A percentile compares a stretch with the other conserved stretches of the same genome.
phyloP scores from a whole-genome alignment of 2,888 invertebrate genomes.

The Drosophila demipolita region DNA sequence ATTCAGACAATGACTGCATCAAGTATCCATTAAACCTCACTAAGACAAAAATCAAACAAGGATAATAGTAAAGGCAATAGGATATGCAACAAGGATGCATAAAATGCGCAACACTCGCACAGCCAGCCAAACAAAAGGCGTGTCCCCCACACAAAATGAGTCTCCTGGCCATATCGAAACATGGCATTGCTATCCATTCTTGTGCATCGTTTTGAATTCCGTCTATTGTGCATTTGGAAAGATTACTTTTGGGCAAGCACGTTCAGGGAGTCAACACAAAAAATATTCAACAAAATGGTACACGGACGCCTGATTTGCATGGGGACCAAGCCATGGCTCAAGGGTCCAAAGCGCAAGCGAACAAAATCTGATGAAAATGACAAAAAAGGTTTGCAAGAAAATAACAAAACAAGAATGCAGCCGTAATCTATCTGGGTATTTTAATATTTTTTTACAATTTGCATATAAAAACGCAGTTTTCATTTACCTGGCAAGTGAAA shows the following conservation, averaged over 20 bases:
- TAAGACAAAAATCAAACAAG: slow-evolving; percentile 29
- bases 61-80: slow-evolving; percentile 12
- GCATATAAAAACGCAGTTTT: not conserved
- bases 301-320: slow-evolving; percentile 20
- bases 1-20: slow-evolving; percentile 18
- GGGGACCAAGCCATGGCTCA: slow-evolving; percentile 16
- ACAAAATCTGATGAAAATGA: slow-evolving; percentile 47
- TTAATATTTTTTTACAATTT: not conserved
- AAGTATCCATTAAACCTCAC: slow-evolving; percentile 39
- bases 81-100: slow-evolving; percentile 5
- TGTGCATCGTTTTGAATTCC: slow-evolving; percentile 36
- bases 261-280: slow-evolving; percentile 38
- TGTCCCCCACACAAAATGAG: not conserved
- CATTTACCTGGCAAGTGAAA: slow-evolving; percentile 7
- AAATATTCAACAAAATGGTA: slow-evolving; percentile 58
- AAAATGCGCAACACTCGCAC: slow-evolving; percentile 1
- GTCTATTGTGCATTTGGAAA: slow-evolving; percentile 69
- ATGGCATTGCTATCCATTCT: slow-evolving; percentile 57
- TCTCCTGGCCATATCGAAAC: slow-evolving; percentile 18
- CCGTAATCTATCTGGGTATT: slow-evolving; percentile 5
- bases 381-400: slow-evolving; percentile 41
- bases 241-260: slow-evolving; percentile 52
- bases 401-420: slow-evolving; percentile 4
- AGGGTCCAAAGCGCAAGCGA: slow-evolving; percentile 38
- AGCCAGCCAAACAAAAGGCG: not conserved